Evolutionary conservation across 2,113 vertebrate species (phyloP), one percentile per base, ranked within the genome.

Genomic region (Rhagologus leucostigma): DNA sequence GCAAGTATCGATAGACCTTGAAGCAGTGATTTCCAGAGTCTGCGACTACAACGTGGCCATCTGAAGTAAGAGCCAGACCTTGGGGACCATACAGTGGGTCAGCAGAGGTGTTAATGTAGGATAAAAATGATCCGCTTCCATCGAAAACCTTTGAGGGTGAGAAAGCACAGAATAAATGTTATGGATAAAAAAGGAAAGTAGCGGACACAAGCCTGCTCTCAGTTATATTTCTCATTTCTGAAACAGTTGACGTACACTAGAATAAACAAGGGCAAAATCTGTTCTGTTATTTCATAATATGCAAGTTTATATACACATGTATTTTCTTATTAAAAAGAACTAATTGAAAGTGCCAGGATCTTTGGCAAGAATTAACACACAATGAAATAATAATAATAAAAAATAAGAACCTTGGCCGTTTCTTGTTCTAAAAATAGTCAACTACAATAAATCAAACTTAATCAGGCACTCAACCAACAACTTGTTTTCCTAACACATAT

Each of bases 11-110:
- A 94, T 99, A 99, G 89, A 99, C 98, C 98, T 99, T 99, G 97
- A 99, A 99, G 97, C 99, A 99, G 96, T 99, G 99, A 98, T 99
- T 99, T 90, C 99, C 99, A 84, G 99, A 99, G 98, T 99, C 99
- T 77, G 99, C 99, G 27, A 99, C 99, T 92, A 99, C 99, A 46
- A 99, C 99, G 2, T 99, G 99, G 94, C 99, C 99, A 6, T 99
- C 99, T 18, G 99, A 99, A 91, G 99, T 99, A 62, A 99, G 98
- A 26, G 99, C 99, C 96, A 99, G 98, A 71, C 99, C 99, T 97
- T 99, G 99, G 2, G 99, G 99, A 73, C 99, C 99, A 2, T 99
- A 99, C 57, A 99, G 99, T 3, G 99, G 99, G 96, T 99, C 99
- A 22, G 99, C 99, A 44, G 99, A 99, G 5, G 99, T 99, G 97